Percentiles rank a stretch among this genome's conserved stretches.
Evolutionary conservation across 2,797 vertebrate genomes (phyloP).

Genomic region (Xenops minutus): DNA sequence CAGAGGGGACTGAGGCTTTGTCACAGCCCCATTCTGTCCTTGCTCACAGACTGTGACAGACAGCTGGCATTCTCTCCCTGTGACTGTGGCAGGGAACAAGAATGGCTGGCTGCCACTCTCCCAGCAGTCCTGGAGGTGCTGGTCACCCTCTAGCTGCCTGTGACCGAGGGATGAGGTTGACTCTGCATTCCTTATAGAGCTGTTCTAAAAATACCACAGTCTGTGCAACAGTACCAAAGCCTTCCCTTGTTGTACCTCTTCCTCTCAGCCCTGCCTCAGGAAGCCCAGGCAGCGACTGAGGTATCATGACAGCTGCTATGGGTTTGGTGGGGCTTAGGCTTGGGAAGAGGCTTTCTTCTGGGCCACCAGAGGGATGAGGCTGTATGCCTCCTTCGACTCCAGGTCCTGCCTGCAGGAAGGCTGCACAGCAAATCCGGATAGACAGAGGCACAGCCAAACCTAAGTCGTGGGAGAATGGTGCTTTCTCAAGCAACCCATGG

Average conservation of each 20-base stretch:
- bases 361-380: neutral
- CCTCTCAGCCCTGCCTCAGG: neutral
- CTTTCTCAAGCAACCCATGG: neutral
- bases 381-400: accelerated
- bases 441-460: neutral
- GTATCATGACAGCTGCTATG: neutral
- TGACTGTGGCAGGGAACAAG: neutral
- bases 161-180: accelerated
- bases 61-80: neutral
- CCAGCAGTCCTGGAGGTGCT: neutral
- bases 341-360: neutral
- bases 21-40: neutral
- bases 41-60: neutral
- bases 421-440: accelerated
- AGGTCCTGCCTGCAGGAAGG: neutral
- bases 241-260: neutral
- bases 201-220: neutral
- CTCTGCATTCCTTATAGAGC: neutral
- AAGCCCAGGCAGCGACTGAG: accelerated
- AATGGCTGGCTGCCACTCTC: neutral
- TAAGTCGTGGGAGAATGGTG: accelerated
- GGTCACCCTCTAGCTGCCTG: neutral
- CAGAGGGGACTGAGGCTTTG: neutral
- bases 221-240: neutral
- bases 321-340: neutral